Evolutionary conservation across 1,140 invertebrate species (phyloP).

Genomic region (Melanaphis sacchari): DNA sequence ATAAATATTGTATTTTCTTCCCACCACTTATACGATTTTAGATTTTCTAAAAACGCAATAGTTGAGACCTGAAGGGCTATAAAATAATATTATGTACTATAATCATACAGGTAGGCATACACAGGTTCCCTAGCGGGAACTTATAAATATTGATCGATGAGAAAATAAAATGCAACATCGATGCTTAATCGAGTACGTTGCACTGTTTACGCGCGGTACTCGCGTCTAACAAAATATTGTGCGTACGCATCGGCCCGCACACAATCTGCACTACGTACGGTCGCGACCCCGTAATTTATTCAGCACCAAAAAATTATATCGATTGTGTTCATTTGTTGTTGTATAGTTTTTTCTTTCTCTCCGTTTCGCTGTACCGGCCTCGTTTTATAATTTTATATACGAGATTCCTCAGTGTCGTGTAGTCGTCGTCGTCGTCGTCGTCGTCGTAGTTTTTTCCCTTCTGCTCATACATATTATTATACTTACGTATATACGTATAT

Average conservation of each 20-base stretch:
- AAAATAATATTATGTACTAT: too few relatives aligned
- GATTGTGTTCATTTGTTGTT: constrained; percentile 5
- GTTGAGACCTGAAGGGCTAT: neutral
- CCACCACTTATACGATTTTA: neutral
- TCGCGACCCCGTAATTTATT: constrained; percentile 20
- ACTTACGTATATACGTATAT: neutral
- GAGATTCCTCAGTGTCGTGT: constrained; percentile 50
- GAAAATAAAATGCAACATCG: neutral
- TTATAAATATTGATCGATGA: neutral
- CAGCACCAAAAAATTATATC: constrained; percentile 38
- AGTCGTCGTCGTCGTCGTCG: constrained; percentile 3
- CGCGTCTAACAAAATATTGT: constrained; percentile 1
- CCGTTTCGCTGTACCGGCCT: constrained; percentile 27
- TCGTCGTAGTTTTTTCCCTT: constrained; percentile 32
- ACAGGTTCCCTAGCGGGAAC: neutral
- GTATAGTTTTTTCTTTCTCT: neutral
- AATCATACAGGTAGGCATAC: neutral
- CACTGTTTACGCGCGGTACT: neutral
- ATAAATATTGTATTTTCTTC: too few relatives aligned
- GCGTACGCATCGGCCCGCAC: constrained; percentile 4
- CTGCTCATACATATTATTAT: constrained; percentile 10
- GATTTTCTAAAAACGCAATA: neutral
- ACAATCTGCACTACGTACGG: neutral
- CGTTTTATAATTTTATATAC: constrained; percentile 37
- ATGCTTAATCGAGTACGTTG: neutral